Evolutionary conservation across 2,113 vertebrate genomes (phyloP).

Genomic region (Amphiprion ocellaris): DNA sequence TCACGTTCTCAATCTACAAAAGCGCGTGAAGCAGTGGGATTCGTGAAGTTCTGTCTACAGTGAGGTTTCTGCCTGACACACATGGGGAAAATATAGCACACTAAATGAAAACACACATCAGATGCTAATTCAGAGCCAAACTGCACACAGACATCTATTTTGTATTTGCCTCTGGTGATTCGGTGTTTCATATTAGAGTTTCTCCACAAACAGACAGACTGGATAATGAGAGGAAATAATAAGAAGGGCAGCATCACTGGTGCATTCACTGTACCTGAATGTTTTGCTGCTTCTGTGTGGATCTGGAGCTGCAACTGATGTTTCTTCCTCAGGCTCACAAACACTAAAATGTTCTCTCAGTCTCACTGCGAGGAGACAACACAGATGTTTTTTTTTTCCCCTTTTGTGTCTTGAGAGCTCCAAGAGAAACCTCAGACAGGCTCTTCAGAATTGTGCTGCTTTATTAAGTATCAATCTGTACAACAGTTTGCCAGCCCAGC

Average conservation of each 20-base stretch:
- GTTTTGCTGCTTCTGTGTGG: constrained; percentile 21
- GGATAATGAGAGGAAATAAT: constrained; percentile 56
- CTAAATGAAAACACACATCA: constrained; percentile 23
- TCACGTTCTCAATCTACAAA: constrained; percentile 2
- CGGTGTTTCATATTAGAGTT: constrained; percentile 22
- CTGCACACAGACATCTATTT: constrained; percentile 49
- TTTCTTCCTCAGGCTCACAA: constrained; percentile 41
- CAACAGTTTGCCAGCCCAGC: constrained; percentile 55
- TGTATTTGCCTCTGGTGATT: constrained; percentile 45
- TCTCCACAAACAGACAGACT: constrained; percentile 45
- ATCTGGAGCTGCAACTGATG: constrained; percentile 22
- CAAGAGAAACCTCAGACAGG: constrained; percentile 26
- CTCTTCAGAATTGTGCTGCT: constrained; percentile 33
- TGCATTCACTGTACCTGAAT: constrained; percentile 40
- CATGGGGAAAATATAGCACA: neutral
- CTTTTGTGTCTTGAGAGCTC: constrained; percentile 25
- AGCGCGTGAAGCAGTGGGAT: constrained; percentile 2
- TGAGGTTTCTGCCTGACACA: constrained; percentile 6
- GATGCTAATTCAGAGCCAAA: constrained; percentile 46
- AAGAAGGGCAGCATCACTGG: constrained; percentile 11
- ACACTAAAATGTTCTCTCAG: constrained; percentile 36
- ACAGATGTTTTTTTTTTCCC: neutral
- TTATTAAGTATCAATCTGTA: constrained; percentile 65
- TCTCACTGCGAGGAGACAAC: constrained; percentile 30
- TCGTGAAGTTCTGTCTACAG: neutral